Evolutionary conservation across 2,888 invertebrate genomes (phyloP).

Genomic region (Pachycephus smyrnensis): DNA sequence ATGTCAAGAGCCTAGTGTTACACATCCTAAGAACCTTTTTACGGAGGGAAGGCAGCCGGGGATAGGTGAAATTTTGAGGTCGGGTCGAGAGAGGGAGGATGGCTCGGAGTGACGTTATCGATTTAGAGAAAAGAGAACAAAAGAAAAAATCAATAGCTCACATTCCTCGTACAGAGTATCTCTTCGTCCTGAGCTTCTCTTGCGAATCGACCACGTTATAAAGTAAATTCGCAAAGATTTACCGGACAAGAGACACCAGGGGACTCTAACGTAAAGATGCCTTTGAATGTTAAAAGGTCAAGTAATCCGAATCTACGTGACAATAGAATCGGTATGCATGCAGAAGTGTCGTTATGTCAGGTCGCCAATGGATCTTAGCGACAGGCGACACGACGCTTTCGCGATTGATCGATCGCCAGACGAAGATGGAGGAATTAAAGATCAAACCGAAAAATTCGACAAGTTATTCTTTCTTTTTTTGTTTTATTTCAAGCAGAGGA

Average conservation of each 20-base stretch:
- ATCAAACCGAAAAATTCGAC: neutral
- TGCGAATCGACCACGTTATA: neutral
- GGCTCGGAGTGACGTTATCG: constrained; percentile 41
- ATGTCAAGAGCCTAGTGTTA: constrained; percentile 57
- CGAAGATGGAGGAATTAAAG: neutral
- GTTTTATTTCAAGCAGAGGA: constrained; percentile 7
- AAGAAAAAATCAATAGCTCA: constrained; percentile 18
- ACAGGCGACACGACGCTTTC: neutral
- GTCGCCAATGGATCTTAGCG: neutral
- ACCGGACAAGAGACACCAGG: neutral
- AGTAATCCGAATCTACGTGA: neutral
- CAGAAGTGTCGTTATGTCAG: neutral
- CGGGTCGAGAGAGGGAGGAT: constrained; percentile 50
- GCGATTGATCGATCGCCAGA: neutral
- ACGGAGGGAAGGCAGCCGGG: constrained; percentile 45
- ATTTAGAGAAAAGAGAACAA: constrained; percentile 34
- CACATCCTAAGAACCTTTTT: constrained; percentile 57
- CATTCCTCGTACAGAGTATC: neutral
- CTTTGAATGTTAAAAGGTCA: neutral
- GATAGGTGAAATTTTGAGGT: constrained; percentile 39
- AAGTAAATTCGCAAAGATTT: neutral
- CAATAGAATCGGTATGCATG: neutral
- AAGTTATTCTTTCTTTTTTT: neutral
- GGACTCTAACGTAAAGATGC: neutral
- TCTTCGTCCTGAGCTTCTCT: constrained; percentile 1